Percentiles rank a stretch among this genome's conserved stretches.
Conservation (phyloP, 2,113 vertebrate species). For the Nestor notabilis region DNA sequence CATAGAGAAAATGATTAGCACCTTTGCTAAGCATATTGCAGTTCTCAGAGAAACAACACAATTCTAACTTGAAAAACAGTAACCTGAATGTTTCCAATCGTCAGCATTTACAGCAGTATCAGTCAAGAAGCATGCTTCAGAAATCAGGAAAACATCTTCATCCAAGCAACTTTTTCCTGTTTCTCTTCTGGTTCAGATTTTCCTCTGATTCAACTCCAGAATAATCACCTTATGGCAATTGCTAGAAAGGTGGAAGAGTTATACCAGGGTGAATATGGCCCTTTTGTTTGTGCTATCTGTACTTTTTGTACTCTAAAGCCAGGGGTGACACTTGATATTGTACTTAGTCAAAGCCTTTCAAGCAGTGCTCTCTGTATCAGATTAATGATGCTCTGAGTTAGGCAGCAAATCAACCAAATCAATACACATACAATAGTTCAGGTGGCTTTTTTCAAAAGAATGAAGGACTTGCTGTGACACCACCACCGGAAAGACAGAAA, state of each 20-base stretch:
- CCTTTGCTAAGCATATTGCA: not conserved
- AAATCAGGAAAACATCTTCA: not conserved
- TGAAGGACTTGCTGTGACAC: slow-evolving; percentile 71
- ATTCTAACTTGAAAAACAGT: not conserved
- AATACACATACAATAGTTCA: slow-evolving; percentile 58
- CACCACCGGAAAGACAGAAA: slow-evolving; percentile 34
- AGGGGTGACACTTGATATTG: slow-evolving; percentile 51
- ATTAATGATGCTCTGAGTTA: slow-evolving; percentile 62
- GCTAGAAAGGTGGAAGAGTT: slow-evolving; percentile 5
- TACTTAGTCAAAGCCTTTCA: slow-evolving; percentile 59
- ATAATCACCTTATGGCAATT: not conserved
- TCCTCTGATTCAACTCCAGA: not conserved
- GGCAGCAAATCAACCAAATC: slow-evolving; percentile 69
- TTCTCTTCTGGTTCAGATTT: not conserved
- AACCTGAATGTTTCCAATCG: not conserved
- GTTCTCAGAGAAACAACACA: not conserved
- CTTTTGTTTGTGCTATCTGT: slow-evolving; percentile 56
- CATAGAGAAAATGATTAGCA: not conserved
- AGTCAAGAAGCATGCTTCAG: not conserved
- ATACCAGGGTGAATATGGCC: not conserved
- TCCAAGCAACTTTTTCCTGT: not conserved
- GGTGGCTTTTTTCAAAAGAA: slow-evolving; percentile 54
- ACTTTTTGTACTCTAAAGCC: slow-evolving; percentile 50
- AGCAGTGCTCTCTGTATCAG: slow-evolving; percentile 47
- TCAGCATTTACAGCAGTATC: not conserved